Percentiles rank a stretch among this genome's conserved stretches.
Conservation (phyloP, 1,140 invertebrate species). For the Drosophila littoralis region DNA sequence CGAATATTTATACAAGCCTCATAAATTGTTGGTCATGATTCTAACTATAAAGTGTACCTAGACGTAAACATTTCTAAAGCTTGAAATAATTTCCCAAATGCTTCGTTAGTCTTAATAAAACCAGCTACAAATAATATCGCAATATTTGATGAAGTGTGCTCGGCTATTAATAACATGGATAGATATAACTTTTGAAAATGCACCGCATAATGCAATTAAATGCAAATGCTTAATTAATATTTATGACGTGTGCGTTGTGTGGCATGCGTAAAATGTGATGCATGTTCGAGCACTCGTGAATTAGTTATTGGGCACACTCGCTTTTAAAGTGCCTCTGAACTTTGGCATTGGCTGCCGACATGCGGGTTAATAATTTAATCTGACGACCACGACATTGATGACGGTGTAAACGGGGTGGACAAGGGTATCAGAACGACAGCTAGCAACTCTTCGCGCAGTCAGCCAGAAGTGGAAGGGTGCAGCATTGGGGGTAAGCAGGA, state of each 20-base stretch:
- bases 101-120: too few relatives aligned
- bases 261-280: slow-evolving; percentile 54
- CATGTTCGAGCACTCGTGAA: slow-evolving; percentile 50
- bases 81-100: too few relatives aligned
- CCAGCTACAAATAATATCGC: too few relatives aligned
- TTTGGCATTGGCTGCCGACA: slow-evolving; percentile 54
- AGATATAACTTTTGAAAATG: slow-evolving; percentile 16
- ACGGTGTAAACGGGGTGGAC: not conserved
- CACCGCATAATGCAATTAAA: slow-evolving; percentile 40
- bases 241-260: slow-evolving; percentile 45
- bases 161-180: too few relatives aligned
- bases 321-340: slow-evolving; percentile 36
- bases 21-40: too few relatives aligned
- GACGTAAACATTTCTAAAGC: too few relatives aligned
- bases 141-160: too few relatives aligned
- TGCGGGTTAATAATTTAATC: slow-evolving; percentile 56
- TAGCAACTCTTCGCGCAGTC: not conserved
- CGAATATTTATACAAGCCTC: too few relatives aligned
- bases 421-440: not conserved
- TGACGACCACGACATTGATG: slow-evolving; percentile 19
- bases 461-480: not conserved
- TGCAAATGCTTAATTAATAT: slow-evolving; percentile 74
- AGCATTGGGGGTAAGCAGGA: not conserved
- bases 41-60: too few relatives aligned
- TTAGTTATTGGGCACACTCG: slow-evolving; percentile 35